phyloP scores from a whole-genome alignment of 2,888 invertebrate genomes.

The Elmis aenea region DNA sequence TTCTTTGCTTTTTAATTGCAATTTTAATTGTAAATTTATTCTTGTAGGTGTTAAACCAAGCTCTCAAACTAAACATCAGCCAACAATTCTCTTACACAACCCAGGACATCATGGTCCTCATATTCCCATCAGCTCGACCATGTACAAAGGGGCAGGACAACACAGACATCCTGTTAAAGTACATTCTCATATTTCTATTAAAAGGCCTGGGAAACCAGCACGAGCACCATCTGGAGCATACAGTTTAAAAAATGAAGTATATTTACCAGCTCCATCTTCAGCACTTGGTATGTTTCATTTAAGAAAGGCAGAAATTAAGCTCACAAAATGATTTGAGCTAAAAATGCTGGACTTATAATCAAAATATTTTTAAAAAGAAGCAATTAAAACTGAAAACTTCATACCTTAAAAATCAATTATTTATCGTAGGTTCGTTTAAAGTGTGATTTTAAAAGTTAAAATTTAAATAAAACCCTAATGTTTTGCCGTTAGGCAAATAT shows the following conservation, averaged over 20 bases:
- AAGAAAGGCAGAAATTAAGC: too few relatives aligned
- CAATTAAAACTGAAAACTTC: conserved; percentile 1
- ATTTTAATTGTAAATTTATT: too few relatives aligned
- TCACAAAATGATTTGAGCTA: too few relatives aligned
- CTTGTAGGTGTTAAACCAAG: conserved; percentile 23
- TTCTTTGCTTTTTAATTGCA: too few relatives aligned
- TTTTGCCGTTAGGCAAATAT: too few relatives aligned
- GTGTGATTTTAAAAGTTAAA: too few relatives aligned
- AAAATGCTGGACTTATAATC: too few relatives aligned
- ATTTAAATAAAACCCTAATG: too few relatives aligned
- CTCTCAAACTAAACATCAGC: conserved; percentile 20
- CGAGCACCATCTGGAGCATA: conserved; percentile 31
- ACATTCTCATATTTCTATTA: conserved; percentile 21
- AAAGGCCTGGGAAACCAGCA: conserved; percentile 29
- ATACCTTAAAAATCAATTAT: too few relatives aligned
- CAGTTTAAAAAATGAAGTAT: conserved; percentile 41
- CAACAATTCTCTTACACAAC: conserved; percentile 34
- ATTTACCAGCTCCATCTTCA: conserved; percentile 35
- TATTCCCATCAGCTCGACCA: conserved; percentile 46
- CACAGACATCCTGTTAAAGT: conserved; percentile 45
- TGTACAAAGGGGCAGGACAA: conserved; percentile 11
- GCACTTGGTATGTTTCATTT: conserved; percentile 27
- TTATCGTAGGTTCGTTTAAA: too few relatives aligned
- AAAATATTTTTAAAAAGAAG: background rate
- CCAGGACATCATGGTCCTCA: conserved; percentile 44